A percentile compares a stretch with the other conserved stretches of the same genome.
Evolutionary conservation across 2,888 invertebrate genomes (phyloP).

Genomic region (Synanthedon tipuliformis): DNA sequence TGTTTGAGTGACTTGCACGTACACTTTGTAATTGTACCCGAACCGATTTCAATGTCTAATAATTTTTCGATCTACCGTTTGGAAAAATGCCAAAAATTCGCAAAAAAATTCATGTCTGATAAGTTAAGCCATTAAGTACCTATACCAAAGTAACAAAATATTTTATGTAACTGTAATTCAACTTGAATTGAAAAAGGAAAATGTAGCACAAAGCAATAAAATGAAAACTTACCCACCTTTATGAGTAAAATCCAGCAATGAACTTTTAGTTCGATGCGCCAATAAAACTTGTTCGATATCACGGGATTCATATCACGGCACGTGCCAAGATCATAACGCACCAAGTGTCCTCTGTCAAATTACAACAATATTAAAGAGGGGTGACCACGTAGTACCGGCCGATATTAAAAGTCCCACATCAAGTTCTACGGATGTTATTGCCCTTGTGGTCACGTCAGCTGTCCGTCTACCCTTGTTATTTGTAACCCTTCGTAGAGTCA

Average conservation of each 20-base stretch:
- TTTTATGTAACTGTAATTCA: too few species aligned
- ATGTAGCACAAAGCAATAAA: too few species aligned
- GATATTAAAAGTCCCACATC: constrained; percentile 38
- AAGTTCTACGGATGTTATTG: constrained; percentile 17
- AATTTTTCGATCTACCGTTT: too few species aligned
- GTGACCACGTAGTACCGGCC: constrained; percentile 20
- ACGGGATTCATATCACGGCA: constrained; percentile 15
- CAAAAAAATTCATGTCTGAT: too few species aligned
- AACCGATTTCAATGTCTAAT: too few species aligned
- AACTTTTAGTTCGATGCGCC: neutral
- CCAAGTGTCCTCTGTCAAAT: constrained; percentile 25
- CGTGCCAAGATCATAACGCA: constrained; percentile 14
- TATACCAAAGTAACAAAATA: too few species aligned
- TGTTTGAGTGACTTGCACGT: too few species aligned
- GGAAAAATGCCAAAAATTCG: too few species aligned
- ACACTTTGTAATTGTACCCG: too few species aligned
- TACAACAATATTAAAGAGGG: constrained; percentile 21
- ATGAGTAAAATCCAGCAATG: neutral
- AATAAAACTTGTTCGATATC: neutral
- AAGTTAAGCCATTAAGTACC: too few species aligned
- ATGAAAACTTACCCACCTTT: too few species aligned
- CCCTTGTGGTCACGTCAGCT: constrained; percentile 38
- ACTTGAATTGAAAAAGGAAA: too few species aligned
- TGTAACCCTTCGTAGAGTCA: neutral
- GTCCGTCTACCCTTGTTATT: constrained; percentile 42